phyloP scores from a whole-genome alignment of 2,797 vertebrate genomes.

The Myripristis murdjan region DNA sequence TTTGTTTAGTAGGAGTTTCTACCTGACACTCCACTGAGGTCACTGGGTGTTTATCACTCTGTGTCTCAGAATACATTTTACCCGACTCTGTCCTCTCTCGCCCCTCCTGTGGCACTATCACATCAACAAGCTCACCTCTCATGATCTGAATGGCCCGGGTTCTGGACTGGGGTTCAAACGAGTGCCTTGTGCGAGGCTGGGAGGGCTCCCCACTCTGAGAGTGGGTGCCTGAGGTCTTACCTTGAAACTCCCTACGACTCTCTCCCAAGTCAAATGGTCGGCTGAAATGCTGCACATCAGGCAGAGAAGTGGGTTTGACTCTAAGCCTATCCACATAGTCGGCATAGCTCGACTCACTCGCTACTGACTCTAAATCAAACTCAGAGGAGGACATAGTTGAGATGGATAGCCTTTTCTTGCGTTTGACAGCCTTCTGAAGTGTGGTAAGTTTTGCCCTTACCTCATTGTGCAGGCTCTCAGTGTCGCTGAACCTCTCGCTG shows the following conservation, averaged over 20 bases:
- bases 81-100: slow-evolving; percentile 3
- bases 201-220: slow-evolving; percentile 41
- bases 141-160: slow-evolving; percentile 80
- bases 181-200: slow-evolving; percentile 72
- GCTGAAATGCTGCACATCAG: slow-evolving; percentile 75
- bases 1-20: slow-evolving; percentile 40
- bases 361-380: slow-evolving; percentile 84
- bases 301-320: slow-evolving; percentile 75
- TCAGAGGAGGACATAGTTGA: slow-evolving; percentile 89
- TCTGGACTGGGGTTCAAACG: slow-evolving; percentile 83
- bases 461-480: slow-evolving; percentile 92
- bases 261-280: slow-evolving; percentile 70
- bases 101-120: slow-evolving; percentile 14
- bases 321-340: slow-evolving; percentile 81
- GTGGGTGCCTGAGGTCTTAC: slow-evolving; percentile 62
- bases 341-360: slow-evolving; percentile 84
- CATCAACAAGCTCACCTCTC: slow-evolving; percentile 79
- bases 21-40: slow-evolving; percentile 33
- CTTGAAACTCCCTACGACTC: slow-evolving; percentile 59
- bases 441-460: slow-evolving; percentile 92
- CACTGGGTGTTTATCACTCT: slow-evolving; percentile 26
- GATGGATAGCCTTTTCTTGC: slow-evolving; percentile 89
- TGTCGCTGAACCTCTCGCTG: slow-evolving; percentile 86
- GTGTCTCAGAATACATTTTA: slow-evolving; percentile 26
- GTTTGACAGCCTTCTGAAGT: slow-evolving; percentile 90